Conservation (phyloP, 2,888 invertebrate genomes). For the Tetragonula carbonaria region DNA sequence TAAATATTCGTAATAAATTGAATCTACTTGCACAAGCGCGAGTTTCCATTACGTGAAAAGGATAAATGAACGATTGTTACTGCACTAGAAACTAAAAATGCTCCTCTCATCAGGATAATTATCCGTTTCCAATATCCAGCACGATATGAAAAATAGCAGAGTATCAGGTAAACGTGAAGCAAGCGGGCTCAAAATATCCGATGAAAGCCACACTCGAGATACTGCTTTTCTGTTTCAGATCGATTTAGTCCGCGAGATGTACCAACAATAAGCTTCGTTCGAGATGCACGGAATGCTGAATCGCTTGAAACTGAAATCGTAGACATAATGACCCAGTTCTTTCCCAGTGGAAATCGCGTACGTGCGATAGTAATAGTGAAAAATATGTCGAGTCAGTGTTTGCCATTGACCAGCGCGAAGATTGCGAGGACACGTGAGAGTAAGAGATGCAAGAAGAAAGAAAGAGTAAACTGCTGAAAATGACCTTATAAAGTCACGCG, state of each 20-base stretch:
- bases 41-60: too few relatives aligned
- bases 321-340: neutral
- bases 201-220: neutral
- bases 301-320: slow-evolving; percentile 1
- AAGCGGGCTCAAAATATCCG: neutral
- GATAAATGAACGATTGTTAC: too few relatives aligned
- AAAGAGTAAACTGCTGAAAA: slow-evolving; percentile 5
- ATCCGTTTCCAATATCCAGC: neutral
- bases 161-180: neutral
- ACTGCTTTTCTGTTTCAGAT: neutral
- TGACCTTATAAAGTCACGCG: neutral
- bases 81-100: neutral
- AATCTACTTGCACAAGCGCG: too few relatives aligned
- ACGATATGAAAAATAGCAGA: neutral
- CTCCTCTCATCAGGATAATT: neutral
- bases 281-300: neutral
- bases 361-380: neutral
- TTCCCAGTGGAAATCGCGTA: neutral
- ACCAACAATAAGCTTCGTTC: neutral
- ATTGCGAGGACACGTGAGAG: neutral
- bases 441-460: neutral
- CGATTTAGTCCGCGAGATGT: slow-evolving; percentile 1
- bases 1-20: too few relatives aligned
- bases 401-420: neutral
- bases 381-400: neutral